Base-by-base conservation (phyloP, 2,113 vertebrate genomes). In the Serinus canaria region DNA sequence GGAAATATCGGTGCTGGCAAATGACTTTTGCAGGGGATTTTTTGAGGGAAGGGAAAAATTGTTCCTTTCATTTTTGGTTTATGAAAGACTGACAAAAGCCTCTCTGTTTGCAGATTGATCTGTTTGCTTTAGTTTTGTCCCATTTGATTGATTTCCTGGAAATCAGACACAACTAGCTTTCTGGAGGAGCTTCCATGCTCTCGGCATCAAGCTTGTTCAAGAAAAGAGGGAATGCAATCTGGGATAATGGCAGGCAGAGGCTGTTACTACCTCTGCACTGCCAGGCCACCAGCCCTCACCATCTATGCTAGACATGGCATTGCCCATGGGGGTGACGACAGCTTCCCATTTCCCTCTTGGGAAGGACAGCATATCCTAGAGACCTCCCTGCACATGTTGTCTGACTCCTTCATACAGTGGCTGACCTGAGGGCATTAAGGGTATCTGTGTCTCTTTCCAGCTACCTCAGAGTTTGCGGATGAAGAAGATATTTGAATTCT, bases 61-160 rank as follows among this genome's bases (percentile, higher is more conserved):
- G 64, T 79, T 89, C 28, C 33, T 92, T 88, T 84, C 49, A 9
- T 63, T 69, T 88, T 77, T 53, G 41, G n/a, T n/a, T 88, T 76
- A 73, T 56, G 72, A 82, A 90, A 83, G 63, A 35, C 46, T 25
- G 81, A 49, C 37, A 59, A 78, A 92, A 89, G 8, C 23, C 35
- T 27, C 52, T 72, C 44, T 90, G 73, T 74, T 86, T 90, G 39
- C n/a, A 19, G 86, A 94, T 90, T 13, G 33, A 91, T 90, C 66
- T 87, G 66, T 94, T 96, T 94, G 73, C 91, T 94, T 95, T 58
- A 35, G 53, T 87, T 89, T 83, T 8, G 4, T 74, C 56, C 60
- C 22, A 4, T 46, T 72, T 66, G 76, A 93, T 90, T 95, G 89
- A 90, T 94, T 94, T 94, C 46, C 73, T 93, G 89, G 63, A 90